A percentile compares a stretch with the other conserved stretches of the same genome.
Conservation (phyloP, 2,888 invertebrate species). For the Mythimna loreyi region DNA sequence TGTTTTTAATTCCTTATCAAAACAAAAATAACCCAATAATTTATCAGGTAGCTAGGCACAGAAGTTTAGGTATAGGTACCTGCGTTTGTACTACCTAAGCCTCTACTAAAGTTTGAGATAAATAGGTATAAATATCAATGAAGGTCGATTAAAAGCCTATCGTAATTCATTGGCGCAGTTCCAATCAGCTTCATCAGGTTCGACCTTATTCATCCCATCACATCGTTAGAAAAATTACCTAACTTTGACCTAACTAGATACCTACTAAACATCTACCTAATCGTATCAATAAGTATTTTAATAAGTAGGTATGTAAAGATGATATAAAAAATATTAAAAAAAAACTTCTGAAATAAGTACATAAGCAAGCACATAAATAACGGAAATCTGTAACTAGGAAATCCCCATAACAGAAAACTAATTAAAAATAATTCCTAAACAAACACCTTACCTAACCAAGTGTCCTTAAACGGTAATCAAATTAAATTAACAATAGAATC, state of each 20-base stretch:
- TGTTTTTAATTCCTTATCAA: no score
- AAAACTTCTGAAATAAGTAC: neutral
- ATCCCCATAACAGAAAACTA: slow-evolving; percentile 14
- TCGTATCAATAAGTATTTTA: no score
- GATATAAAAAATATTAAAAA: neutral
- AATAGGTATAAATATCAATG: neutral
- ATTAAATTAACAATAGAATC: slow-evolving; percentile 25
- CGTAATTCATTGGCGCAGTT: slow-evolving; percentile 21
- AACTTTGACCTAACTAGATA: neutral
- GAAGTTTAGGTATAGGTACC: no score
- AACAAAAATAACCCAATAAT: no score
- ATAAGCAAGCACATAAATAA: no score
- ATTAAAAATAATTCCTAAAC: slow-evolving; percentile 17
- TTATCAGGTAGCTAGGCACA: neutral
- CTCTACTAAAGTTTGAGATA: neutral
- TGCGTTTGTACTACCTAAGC: no score
- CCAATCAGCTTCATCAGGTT: slow-evolving; percentile 26
- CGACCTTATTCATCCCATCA: slow-evolving; percentile 5
- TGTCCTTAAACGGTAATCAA: slow-evolving; percentile 40
- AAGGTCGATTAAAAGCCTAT: neutral
- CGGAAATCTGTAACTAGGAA: slow-evolving; percentile 28
- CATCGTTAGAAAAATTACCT: neutral
- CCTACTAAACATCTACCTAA: no score
- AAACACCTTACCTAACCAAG: slow-evolving; percentile 28
- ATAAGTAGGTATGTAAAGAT: neutral